Conservation (phyloP, 2,113 vertebrate species). For the Vulpes lagopus region DNA sequence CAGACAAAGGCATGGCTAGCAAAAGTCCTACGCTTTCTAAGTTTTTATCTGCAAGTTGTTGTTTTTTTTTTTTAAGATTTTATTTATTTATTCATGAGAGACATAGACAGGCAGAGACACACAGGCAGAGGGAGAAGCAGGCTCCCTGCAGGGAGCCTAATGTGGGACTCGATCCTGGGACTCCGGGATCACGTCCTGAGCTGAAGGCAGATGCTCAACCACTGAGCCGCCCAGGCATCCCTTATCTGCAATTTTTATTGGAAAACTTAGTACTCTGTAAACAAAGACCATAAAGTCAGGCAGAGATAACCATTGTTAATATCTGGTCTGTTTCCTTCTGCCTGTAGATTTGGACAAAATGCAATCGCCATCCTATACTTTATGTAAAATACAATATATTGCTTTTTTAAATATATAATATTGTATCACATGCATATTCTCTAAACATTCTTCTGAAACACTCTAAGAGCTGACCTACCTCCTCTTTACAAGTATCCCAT, state of each 20-base stretch:
- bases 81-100: too few relatives aligned
- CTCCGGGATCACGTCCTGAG: too few relatives aligned
- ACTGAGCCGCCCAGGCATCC: too few relatives aligned
- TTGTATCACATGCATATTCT: not conserved
- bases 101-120: too few relatives aligned
- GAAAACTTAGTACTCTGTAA: not conserved
- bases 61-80: too few relatives aligned
- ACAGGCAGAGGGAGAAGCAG: too few relatives aligned
- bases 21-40: not conserved
- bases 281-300: not conserved
- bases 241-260: not conserved
- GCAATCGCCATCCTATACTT: not conserved
- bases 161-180: too few relatives aligned
- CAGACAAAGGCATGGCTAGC: not conserved
- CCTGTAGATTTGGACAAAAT: not conserved
- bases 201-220: too few relatives aligned
- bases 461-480: not conserved
- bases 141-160: too few relatives aligned
- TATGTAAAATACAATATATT: not conserved
- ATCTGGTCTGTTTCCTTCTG: conserved; percentile 1
- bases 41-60: not conserved
- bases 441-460: conserved; percentile 2
- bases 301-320: not conserved
- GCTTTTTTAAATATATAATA: not conserved
- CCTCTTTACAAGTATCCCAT: not conserved